Conservation (phyloP, 2,888 invertebrate genomes). For the Ceratothoa steindachneri region DNA sequence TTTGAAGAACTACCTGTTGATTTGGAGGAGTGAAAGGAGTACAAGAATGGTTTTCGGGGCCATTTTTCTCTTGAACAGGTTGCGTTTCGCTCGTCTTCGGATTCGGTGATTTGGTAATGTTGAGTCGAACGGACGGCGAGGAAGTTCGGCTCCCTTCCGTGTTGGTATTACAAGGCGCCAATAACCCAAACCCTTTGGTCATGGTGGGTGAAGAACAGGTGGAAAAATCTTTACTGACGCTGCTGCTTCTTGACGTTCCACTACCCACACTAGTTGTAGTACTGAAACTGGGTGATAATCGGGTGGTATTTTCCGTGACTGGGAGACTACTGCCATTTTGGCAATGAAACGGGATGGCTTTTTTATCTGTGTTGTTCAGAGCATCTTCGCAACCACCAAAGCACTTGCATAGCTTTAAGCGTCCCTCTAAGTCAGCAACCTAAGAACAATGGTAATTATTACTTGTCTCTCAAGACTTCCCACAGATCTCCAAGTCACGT, state of each 20-base stretch:
- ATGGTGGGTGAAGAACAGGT: neutral
- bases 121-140: neutral
- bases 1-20: neutral
- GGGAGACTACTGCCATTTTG: neutral
- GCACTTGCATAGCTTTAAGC: neutral
- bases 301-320: neutral
- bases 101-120: neutral
- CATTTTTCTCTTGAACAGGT: neutral
- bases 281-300: neutral
- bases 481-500: no score
- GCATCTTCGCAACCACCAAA: neutral
- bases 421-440: neutral
- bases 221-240: slow-evolving; percentile 2
- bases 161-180: neutral
- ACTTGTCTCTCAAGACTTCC: no score
- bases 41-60: neutral
- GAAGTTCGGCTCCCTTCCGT: neutral
- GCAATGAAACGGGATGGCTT: neutral
- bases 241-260: neutral
- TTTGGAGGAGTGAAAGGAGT: neutral
- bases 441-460: neutral
- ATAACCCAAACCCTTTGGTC: neutral
- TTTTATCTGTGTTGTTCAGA: neutral
- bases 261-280: neutral
- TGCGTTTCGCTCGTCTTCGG: neutral